Evolutionary conservation across 2,113 vertebrate species (phyloP).

Genomic region (Collichthys lucidus): DNA sequence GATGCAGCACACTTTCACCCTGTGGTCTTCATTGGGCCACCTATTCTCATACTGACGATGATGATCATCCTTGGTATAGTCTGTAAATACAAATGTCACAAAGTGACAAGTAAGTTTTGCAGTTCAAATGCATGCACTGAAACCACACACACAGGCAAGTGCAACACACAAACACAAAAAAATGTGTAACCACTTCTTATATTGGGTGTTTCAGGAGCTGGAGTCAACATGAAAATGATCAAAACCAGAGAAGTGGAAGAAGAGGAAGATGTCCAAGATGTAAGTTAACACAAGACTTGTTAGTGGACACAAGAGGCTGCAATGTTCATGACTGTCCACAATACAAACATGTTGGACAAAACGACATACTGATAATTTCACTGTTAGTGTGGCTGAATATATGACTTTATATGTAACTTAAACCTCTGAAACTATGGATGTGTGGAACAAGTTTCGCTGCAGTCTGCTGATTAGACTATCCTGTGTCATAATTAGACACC

Average conservation of each 20-base stretch:
- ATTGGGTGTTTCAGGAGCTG: constrained; percentile 16
- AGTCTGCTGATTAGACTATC: no score
- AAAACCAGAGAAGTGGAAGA: neutral
- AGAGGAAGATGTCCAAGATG: neutral
- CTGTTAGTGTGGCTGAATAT: no score
- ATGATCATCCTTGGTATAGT: neutral
- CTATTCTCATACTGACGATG: neutral
- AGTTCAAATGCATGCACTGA: neutral
- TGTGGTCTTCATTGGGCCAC: neutral
- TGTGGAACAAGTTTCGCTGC: no score
- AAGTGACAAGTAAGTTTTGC: constrained; percentile 34
- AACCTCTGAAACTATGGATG: no score
- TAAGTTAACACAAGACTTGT: neutral
- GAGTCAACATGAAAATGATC: neutral
- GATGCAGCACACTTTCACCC: rapidly evolving
- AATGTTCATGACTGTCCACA: neutral
- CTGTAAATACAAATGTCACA: constrained; percentile 11
- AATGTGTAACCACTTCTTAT: neutral
- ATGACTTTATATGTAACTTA: no score
- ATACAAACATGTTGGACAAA: neutral
- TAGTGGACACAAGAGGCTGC: neutral
- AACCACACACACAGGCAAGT: neutral
- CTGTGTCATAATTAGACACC: no score
- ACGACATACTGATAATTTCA: neutral
- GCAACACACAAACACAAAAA: neutral